Evolutionary conservation across 1,140 invertebrate species (phyloP), one percentile per base, ranked within the genome.

Genomic region (Nomia melanderi): DNA sequence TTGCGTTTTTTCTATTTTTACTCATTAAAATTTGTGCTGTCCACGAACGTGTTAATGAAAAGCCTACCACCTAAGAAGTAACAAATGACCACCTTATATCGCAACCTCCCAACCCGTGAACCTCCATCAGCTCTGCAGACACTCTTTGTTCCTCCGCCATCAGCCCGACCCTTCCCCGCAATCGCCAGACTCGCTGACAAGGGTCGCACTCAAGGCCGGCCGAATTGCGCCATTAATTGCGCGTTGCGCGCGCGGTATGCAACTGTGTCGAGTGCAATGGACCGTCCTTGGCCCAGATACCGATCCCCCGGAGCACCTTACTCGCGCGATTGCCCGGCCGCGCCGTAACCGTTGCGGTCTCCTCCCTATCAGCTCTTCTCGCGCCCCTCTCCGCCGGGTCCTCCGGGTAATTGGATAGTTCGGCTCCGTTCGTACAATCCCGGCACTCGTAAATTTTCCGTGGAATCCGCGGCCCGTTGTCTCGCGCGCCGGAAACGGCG

Each of bases 181-280:
- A 76, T 81, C 65, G 62, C 60, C 81, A 39, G 57, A 27, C 20
- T 64, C 62, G 44, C 36, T 47, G 33, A 29, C 54, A 31, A 79
- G 56, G 56, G 47, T 12, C 25, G 31, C 59, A 76, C 72, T 73
- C 47, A 66, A 79, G 54, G 39, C 44, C n/a, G 33, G 50, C 67
- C 81, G 62, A 78, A 86, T 81, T 86, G 65, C 77, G 60, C 78
- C 78, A 83, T 86, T 86, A 86, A 83, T 86, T 81, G 83, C 66
- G 83, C 47, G 39, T 27, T 72, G 59, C 33, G 56, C 76, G 59
- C 70, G n/a, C 44, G 77, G 59, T 80, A 82, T 86, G 84, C 66
- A 86, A 85, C 74, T 78, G 63, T 83, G 80, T 85, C 74, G 83
- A 86, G 78, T 83, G 84, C 69, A 79, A 81, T 73, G 78, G 57